phyloP scores from a whole-genome alignment of 2,113 vertebrate species.

The Litocranius walleri region DNA sequence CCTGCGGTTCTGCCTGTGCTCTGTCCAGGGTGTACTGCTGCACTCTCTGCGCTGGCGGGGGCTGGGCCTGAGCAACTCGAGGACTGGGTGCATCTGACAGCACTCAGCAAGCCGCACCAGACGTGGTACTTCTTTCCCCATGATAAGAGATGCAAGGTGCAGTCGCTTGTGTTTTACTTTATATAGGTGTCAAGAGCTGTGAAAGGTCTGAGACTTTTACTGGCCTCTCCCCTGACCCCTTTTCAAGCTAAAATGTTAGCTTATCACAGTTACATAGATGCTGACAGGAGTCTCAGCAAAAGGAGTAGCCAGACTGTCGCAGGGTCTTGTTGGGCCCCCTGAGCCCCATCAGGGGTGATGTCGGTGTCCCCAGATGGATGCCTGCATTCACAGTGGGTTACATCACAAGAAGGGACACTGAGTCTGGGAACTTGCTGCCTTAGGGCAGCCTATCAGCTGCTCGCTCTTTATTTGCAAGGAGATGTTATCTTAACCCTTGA shows the following conservation, averaged over 20 bases:
- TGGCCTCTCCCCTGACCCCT: neutral
- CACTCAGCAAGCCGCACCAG: neutral
- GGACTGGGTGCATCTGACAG: neutral
- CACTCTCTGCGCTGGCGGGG: fast-evolving
- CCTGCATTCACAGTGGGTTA: neutral
- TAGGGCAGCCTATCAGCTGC: neutral
- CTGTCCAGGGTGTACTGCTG: fast-evolving
- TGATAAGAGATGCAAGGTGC: neutral
- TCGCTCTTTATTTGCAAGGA: neutral
- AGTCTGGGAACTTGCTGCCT: neutral
- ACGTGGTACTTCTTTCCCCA: neutral
- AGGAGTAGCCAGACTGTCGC: neutral
- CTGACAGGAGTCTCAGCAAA: neutral
- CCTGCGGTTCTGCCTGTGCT: neutral
- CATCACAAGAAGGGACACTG: neutral
- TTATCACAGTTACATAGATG: neutral
- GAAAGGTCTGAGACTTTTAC: neutral
- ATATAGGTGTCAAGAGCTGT: neutral
- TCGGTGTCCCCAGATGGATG: neutral
- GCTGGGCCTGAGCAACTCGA: too few relatives aligned
- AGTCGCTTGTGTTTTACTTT: neutral
- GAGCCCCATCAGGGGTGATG: neutral
- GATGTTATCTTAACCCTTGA: neutral
- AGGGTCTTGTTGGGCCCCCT: neutral
- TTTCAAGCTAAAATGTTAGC: neutral